Percentiles rank a stretch among this genome's conserved stretches.
Evolutionary conservation across 2,888 invertebrate species (phyloP).

Genomic region (Ecdyonurus torrentis): DNA sequence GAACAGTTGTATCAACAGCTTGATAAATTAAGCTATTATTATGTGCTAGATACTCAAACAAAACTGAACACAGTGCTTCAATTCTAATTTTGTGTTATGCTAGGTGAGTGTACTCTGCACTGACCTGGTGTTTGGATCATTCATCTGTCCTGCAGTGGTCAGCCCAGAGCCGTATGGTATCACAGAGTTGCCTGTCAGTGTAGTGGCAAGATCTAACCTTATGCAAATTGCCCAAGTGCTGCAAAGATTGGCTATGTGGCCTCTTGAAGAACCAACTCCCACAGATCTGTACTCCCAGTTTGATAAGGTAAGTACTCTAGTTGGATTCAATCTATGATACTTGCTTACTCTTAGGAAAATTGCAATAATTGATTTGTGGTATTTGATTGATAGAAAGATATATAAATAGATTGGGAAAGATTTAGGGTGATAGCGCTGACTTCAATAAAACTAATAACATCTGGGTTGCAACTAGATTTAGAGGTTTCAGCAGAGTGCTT

Average conservation of each 20-base stretch:
- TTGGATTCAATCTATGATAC: not conserved
- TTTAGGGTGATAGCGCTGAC: too few species aligned
- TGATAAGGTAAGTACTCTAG: constrained; percentile 36
- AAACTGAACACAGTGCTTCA: too few species aligned
- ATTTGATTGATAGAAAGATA: too few species aligned
- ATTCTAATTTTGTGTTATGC: too few species aligned
- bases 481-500: too few species aligned
- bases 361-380: too few species aligned
- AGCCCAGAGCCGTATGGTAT: constrained; percentile 93
- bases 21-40: too few species aligned
- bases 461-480: too few species aligned
- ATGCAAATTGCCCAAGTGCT: constrained; percentile 85
- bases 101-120: constrained; percentile 49
- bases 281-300: constrained; percentile 64
- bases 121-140: constrained; percentile 82
- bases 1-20: too few species aligned
- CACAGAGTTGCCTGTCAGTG: constrained; percentile 79
- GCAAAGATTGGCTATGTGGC: constrained; percentile 74
- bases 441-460: too few species aligned
- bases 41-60: too few species aligned
- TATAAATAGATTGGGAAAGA: too few species aligned
- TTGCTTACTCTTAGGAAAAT: not conserved
- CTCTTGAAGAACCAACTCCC: constrained; percentile 58
- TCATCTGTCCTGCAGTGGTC: constrained; percentile 91
- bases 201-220: constrained; percentile 76